Conservation (phyloP, 2,888 invertebrate species). For the Ophioninae sp. region DNA sequence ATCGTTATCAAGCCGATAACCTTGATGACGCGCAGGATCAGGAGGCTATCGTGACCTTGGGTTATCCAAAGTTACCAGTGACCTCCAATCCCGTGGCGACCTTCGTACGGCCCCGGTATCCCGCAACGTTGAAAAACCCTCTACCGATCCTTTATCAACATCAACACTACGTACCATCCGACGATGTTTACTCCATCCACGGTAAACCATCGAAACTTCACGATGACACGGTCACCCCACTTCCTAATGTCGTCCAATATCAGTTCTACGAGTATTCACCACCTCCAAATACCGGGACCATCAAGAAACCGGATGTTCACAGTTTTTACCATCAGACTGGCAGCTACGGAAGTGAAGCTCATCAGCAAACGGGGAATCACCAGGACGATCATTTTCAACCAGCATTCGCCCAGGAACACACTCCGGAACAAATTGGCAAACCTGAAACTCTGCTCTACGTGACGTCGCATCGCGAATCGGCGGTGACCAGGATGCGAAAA, state of each 20-base stretch:
- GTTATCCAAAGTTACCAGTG: slow-evolving; percentile 35
- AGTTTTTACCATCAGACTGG: slow-evolving; percentile 27
- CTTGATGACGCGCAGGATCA: not conserved
- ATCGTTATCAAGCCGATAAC: slow-evolving; percentile 4
- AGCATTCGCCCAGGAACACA: slow-evolving; percentile 8
- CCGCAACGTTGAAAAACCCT: slow-evolving; percentile 11
- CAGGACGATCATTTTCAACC: slow-evolving; percentile 25
- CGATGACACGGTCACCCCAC: slow-evolving; percentile 26
- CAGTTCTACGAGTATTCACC: slow-evolving; percentile 56
- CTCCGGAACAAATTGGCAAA: slow-evolving; percentile 52
- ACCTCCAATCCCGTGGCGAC: slow-evolving; percentile 18
- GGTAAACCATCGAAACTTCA: slow-evolving; percentile 60
- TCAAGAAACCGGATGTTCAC: slow-evolving; percentile 52
- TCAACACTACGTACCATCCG: slow-evolving; percentile 13
- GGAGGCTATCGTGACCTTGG: slow-evolving; percentile 33
- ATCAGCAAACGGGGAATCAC: slow-evolving; percentile 14
- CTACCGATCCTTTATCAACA: slow-evolving; percentile 28
- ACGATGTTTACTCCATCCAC: slow-evolving; percentile 34
- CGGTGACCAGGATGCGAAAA: slow-evolving; percentile 67
- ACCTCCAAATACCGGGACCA: slow-evolving; percentile 38
- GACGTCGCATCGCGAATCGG: slow-evolving; percentile 64
- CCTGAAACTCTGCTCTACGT: slow-evolving; percentile 68
- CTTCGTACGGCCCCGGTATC: slow-evolving; percentile 39
- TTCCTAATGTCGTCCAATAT: slow-evolving; percentile 11
- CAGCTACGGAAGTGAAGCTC: slow-evolving; percentile 21